Base-by-base conservation (phyloP, 2,888 invertebrate species). In the Agriopis aurantiaria region DNA sequence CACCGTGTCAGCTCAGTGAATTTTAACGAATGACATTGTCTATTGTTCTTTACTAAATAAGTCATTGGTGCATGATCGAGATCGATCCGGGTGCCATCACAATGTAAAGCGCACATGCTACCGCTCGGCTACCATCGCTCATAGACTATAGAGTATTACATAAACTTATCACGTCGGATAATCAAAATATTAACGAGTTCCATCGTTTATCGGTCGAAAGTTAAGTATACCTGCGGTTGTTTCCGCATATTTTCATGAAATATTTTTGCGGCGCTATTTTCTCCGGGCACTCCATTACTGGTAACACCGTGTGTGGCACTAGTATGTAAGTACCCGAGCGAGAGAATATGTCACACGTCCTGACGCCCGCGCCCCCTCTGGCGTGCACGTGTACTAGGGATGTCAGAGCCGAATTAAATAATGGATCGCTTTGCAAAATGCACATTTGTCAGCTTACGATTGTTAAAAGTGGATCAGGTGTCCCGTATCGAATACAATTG, bases 261-360 rank as follows among this genome's bases (percentile, higher is more conserved):
- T 76, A 81, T 78, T 82, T 82, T 81, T 75, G 65, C 75, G 70
- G 74, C 75, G 75, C 79, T 78, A 82, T 85, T 84, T 81, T 80
- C 80, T 81, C 78, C 76, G 81, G 81, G 81, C 80, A 85, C 86
- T 88, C 86, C 85, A 88, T 91, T 91, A 91, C 84, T 77, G 81
- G 85, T 85, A 86, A 84, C 85, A 87, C 82, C 82, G 86, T 45
- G 17, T 46, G 80, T 86, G 85, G 83, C 85, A 84, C 83, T 85
- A 86, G 81, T 83, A 80, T 83, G 84, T 88, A 89, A 90, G 88
- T 86, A 88, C 87, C 82, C 87, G 68, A 72, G 80, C 85, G 84
- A 87, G 89, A 85, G 90, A 92, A 91, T 91, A 90, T 91, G 92
- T 92, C 91, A 90, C 88, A 82, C 86, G 89, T 87, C 84, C 85